These are phyloP conservation scores for Ophion ellenae DNA, from an alignment of 2,888 invertebrate species.

Conservation along the genomic window DNA sequence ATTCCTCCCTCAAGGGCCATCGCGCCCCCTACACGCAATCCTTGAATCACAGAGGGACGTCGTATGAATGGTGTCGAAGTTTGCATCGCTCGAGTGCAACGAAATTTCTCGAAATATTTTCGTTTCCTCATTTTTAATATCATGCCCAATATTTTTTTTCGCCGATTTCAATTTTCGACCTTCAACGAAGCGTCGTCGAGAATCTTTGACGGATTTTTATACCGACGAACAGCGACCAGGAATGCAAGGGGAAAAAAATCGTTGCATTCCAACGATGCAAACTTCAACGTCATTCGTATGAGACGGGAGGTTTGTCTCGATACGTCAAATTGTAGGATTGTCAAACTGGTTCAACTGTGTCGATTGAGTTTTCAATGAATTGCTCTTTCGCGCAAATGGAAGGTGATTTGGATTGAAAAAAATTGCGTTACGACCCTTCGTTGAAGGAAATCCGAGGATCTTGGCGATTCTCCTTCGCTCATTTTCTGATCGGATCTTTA, in stretches of 20 bases:
- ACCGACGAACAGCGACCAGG: too few species aligned
- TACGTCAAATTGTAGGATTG: background rate
- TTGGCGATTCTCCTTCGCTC: too few species aligned
- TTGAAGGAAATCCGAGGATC: background rate
- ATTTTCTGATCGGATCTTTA: too few species aligned
- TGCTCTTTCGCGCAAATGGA: background rate
- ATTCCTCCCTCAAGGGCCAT: conserved; percentile 61
- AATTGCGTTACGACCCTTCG: conserved; percentile 12
- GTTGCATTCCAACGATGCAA: too few species aligned
- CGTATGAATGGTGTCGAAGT: conserved; percentile 20
- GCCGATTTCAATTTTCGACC: too few species aligned
- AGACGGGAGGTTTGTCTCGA: background rate
- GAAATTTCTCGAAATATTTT: too few species aligned
- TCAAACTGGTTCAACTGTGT: background rate
- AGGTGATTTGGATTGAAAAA: background rate
- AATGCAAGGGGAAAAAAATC: too few species aligned
- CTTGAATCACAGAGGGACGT: conserved; percentile 43
- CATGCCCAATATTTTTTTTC: too few species aligned
- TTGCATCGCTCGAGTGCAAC: too few species aligned
- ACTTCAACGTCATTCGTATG: conserved; percentile 26
- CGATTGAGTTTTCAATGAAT: background rate
- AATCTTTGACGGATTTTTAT: too few species aligned
- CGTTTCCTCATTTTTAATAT: too few species aligned
- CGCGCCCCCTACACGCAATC: background rate
- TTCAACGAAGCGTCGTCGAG: too few species aligned